Conservation (phyloP, 2,888 invertebrate genomes). For the Pherbina coryleti region DNA sequence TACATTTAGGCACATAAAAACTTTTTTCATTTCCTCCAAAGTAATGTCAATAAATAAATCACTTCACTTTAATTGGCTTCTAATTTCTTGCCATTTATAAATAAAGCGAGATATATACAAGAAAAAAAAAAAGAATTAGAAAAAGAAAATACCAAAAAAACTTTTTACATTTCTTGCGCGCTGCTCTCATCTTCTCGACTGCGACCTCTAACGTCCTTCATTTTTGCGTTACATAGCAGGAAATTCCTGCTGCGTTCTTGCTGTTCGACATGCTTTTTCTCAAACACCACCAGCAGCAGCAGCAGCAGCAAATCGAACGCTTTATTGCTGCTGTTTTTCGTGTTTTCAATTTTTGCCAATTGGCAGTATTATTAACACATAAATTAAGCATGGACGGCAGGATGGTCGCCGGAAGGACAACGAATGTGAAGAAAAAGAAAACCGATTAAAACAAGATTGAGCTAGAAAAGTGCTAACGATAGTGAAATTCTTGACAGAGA, state of each 20-base stretch:
- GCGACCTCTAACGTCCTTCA: background rate
- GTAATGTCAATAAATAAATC: conserved; percentile 30
- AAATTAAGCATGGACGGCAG: conserved; percentile 34
- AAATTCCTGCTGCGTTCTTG: conserved; percentile 26
- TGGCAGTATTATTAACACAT: conserved; percentile 47
- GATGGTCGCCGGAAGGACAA: too few relatives aligned
- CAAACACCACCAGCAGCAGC: background rate
- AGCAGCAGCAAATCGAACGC: background rate
- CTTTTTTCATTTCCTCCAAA: conserved; percentile 21
- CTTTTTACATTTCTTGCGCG: background rate
- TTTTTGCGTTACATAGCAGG: background rate
- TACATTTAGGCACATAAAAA: conserved; percentile 27
- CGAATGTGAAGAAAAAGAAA: background rate
- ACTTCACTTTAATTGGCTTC: conserved; percentile 37
- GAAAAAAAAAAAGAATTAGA: background rate
- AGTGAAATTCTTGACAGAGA: background rate
- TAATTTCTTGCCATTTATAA: conserved; percentile 25
- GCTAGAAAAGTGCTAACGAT: background rate
- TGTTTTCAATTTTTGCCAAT: conserved; percentile 41
- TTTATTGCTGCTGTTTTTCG: conserved; percentile 35
- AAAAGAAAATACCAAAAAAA: background rate
- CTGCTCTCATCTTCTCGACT: too few relatives aligned
- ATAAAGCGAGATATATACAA: background rate
- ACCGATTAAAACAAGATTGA: background rate
- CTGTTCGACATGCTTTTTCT: conserved; percentile 19